Evolutionary conservation across 1,140 invertebrate species (phyloP), one percentile per base, ranked within the genome.

Genomic region (Zaprionus tsacasi): DNA sequence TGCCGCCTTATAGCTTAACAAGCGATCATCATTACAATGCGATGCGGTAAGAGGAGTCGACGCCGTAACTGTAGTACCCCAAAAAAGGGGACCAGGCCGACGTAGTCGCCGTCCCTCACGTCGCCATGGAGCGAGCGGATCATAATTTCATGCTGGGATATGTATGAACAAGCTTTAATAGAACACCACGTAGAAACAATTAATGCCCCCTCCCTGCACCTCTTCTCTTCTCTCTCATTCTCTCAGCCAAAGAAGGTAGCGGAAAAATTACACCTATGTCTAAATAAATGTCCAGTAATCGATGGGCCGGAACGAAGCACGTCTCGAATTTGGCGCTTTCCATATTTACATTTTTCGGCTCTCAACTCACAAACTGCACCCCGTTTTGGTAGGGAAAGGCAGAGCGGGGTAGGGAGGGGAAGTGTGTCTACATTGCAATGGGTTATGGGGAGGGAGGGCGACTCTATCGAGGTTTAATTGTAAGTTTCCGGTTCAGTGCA

Each of bases 401-500:
- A 15, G 33, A 27, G n/a, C 25, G 35, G 27, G 12, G 5, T 5
- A 4, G 52, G 35, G 35, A 25, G 36, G 6, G 57, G 48, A 10
- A 48, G 70, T 21, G 21, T 21, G 21, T 21, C 68, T 68, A 45
- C 60, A 58, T 68, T 82, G 80, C 80, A 79, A 65, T 82, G 70
- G 63, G 76, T 86, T 85, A 86, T 81, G 82, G 81, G 7, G 45
- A 38, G 59, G 33, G 45, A 38, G 59, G 59, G 27, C 6, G 27
- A 6, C 27, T 6, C 27, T 3, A 58, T 33, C 55, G 70, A 70
- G 60, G 73, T 55, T 87, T 89, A 83, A 89, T 89, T 88, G 83
- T 88, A 61, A 83, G 79, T 88, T 88, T 88, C 85, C 83, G 83
- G 83, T 88, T 89, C 85, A 88, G 50, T 83, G 83, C 74, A 88